A percentile compares a stretch with the other conserved stretches of the same genome.
phyloP scores from a whole-genome alignment of 2,797 vertebrate species.

The Prionace glauca region DNA sequence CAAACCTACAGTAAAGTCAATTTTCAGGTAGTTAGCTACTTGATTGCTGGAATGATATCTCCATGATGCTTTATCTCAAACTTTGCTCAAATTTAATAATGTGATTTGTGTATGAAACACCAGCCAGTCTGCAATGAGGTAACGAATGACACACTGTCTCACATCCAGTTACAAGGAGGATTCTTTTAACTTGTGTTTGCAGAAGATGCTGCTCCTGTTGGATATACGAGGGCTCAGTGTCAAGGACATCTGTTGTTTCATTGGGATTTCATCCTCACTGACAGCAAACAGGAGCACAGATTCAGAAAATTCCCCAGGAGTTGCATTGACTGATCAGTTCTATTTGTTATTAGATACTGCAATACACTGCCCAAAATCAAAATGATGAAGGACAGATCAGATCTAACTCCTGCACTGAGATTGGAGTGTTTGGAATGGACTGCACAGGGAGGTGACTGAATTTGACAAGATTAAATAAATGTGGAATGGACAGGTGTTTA shows the following conservation, averaged over 20 bases:
- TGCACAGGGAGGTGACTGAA: background rate
- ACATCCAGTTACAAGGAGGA: background rate
- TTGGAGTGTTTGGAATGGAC: background rate
- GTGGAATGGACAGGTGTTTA: background rate
- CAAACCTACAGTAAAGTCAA: background rate
- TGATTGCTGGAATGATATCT: background rate
- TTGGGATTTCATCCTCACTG: background rate
- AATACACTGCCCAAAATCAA: background rate
- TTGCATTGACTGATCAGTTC: background rate
- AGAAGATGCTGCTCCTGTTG: background rate
- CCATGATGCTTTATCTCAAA: background rate
- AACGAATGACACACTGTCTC: background rate
- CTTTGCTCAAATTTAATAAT: background rate
- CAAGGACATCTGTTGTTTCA: background rate
- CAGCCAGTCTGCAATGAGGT: background rate
- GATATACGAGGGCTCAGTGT: background rate
- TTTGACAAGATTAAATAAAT: background rate
- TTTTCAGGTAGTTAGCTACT: background rate
- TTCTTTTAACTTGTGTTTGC: background rate
- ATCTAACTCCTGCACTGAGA: background rate
- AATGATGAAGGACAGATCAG: background rate
- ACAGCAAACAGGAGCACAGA: background rate
- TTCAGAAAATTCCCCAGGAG: background rate
- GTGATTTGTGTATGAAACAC: background rate
- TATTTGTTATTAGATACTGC: background rate